These are phyloP conservation scores for Callinectes sapidus DNA, from an alignment of 2,888 invertebrate species.

Conservation along the genomic window DNA sequence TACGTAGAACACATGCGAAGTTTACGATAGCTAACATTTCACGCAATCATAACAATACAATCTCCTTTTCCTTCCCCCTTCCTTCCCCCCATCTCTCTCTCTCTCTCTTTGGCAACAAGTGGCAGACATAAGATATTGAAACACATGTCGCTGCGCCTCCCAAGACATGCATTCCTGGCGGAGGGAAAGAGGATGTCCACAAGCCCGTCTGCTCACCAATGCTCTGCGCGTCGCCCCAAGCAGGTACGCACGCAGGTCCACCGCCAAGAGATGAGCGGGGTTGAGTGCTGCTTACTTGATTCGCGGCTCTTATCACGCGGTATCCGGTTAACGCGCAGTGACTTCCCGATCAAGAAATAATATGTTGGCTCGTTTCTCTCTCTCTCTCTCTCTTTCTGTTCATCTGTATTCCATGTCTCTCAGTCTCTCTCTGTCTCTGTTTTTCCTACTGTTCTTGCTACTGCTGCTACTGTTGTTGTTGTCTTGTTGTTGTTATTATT, in stretches of 20 bases:
- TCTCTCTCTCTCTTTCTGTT: background rate
- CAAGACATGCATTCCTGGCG: background rate
- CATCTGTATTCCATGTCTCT: background rate
- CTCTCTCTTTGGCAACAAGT: background rate
- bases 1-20: background rate
- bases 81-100: background rate
- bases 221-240: background rate
- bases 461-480: background rate
- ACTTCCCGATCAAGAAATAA: slow-evolving; percentile 5
- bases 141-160: background rate
- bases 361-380: background rate
- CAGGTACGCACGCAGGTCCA: background rate
- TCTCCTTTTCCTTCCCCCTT: background rate
- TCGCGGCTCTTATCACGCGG: background rate
- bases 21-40: background rate
- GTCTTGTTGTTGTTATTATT: background rate
- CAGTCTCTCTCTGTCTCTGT: background rate
- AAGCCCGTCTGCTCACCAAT: background rate
- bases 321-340: background rate
- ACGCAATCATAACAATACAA: background rate
- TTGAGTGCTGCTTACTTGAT: background rate
- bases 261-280: background rate
- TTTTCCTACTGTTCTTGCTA: background rate
- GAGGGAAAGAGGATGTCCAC: background rate
- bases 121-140: background rate